Evolutionary conservation across 2,113 vertebrate species (phyloP).

Genomic region (Takifugu bimaculatus): DNA sequence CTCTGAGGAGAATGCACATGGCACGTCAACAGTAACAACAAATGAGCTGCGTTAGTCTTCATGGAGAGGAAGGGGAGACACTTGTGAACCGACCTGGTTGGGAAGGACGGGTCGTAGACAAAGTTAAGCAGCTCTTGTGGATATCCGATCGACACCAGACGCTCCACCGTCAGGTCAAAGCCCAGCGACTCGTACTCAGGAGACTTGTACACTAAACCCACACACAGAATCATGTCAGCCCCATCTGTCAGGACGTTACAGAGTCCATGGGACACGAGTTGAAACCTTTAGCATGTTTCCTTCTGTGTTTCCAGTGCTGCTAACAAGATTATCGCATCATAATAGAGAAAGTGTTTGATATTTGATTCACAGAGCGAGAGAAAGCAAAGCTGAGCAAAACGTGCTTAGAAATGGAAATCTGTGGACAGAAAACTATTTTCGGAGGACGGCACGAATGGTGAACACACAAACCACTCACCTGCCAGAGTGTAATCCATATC

Average conservation of each 20-base stretch:
- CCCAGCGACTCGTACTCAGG: constrained; percentile 96
- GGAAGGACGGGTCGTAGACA: constrained; percentile 94
- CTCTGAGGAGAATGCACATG: constrained; percentile 67
- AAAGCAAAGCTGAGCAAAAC: no score
- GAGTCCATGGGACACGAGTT: no score
- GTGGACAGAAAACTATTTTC: no score
- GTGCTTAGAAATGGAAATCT: no score
- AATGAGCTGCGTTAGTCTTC: no score
- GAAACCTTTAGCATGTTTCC: no score
- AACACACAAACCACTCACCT: constrained; percentile 74
- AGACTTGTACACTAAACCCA: constrained; percentile 89
- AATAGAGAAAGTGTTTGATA: no score
- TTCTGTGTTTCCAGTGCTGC: no score
- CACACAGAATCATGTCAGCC: not conserved
- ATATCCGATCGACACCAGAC: constrained; percentile 93
- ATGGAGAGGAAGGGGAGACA: not conserved
- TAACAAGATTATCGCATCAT: no score
- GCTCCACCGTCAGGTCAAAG: constrained; percentile 93
- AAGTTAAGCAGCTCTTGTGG: constrained; percentile 95
- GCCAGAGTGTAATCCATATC: constrained; percentile 99
- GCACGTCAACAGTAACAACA: not conserved
- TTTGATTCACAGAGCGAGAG: not conserved
- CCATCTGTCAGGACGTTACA: no score
- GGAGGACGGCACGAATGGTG: no score
- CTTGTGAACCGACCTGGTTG: constrained; percentile 82